Base-by-base conservation (phyloP, 2,113 vertebrate species). In the Pogonocichla stellata region DNA sequence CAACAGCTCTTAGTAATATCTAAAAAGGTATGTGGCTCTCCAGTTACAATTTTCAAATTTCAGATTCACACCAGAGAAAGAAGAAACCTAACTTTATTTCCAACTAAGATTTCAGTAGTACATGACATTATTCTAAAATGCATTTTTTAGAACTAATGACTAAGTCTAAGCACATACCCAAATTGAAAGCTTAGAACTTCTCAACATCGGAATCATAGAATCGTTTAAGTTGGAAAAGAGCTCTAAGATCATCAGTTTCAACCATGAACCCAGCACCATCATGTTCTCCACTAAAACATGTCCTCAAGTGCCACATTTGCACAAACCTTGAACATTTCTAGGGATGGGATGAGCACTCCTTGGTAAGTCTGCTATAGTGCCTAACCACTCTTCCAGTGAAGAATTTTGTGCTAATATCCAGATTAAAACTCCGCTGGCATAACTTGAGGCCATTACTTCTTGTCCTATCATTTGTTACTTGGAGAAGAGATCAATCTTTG, bases 211-310 rank as follows among this genome's bases (percentile, higher is more conserved):
- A 67, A 45, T 18, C 13, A 51, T 17, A 15, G n/a, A 53, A 60
- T 29, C 0, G 0, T 47, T 40, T 22, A n/a, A 19, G 17, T 25
- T 47, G 45, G 10, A 40, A 53, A 58, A 74, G 19, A 18, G 6
- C 19, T 67, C 16, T 53, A 60, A 29, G 45, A 31, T 45, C 38
- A 60, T 25, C 3, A 4, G 9, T 51, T 53, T 23, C 28, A 47
- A 22, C 7, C 15, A 23, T 25, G 53, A 60, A 45, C 28, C 13
- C 19, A 51, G 7, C 15, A 51, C 3, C 2, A 3, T 58, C 6
- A 8, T 22, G 10, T 29, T 81, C 19, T 45, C 23, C n/a, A n/a
- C 33, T 40, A 24, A 38, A 45, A 23, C 4, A 25, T 17, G 5
- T 17, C 33, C 10, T 19, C 45, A 45, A 14, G 7, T 20, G 12